Evolutionary conservation across 2,797 vertebrate species (phyloP).

Genomic region (Cynodonichthys magdalenae): DNA sequence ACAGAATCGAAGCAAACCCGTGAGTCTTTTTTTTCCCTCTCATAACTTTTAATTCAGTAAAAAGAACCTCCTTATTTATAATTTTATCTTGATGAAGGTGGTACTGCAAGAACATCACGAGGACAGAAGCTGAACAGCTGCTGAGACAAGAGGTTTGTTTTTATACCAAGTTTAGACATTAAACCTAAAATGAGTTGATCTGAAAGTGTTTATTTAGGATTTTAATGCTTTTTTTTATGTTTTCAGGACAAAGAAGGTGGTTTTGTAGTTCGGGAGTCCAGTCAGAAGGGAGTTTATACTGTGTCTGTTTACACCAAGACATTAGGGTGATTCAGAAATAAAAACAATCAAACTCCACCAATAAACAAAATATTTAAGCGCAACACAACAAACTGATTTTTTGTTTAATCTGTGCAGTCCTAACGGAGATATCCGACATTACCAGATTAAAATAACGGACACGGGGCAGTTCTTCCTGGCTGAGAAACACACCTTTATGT

Average conservation of each 20-base stretch:
- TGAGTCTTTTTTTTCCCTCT: slow-evolving; percentile 65
- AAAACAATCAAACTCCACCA: not conserved
- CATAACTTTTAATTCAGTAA: rapidly evolving
- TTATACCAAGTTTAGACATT: not conserved
- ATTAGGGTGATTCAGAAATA: slow-evolving; percentile 69
- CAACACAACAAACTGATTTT: not conserved
- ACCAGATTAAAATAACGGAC: slow-evolving; percentile 85
- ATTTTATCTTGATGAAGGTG: slow-evolving; percentile 74
- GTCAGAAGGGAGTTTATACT: slow-evolving; percentile 83
- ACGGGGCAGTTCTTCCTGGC: slow-evolving; percentile 82
- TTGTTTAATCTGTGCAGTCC: slow-evolving; percentile 8
- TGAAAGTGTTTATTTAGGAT: not conserved
- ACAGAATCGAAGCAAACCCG: slow-evolving; percentile 84
- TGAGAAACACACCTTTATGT: slow-evolving; percentile 84
- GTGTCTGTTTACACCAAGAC: slow-evolving; percentile 84
- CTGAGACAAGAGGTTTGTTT: slow-evolving; percentile 83
- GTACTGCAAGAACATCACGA: slow-evolving; percentile 89
- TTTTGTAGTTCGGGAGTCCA: slow-evolving; percentile 89
- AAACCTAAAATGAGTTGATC: too few relatives aligned
- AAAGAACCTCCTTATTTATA: not conserved
- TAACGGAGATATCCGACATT: slow-evolving; percentile 81
- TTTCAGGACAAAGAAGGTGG: slow-evolving; percentile 86
- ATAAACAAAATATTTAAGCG: too few relatives aligned
- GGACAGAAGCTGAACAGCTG: slow-evolving; percentile 87
- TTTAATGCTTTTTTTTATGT: not conserved